Conservation (phyloP, 2,113 vertebrate species). For the Grammomys dolichurus region DNA sequence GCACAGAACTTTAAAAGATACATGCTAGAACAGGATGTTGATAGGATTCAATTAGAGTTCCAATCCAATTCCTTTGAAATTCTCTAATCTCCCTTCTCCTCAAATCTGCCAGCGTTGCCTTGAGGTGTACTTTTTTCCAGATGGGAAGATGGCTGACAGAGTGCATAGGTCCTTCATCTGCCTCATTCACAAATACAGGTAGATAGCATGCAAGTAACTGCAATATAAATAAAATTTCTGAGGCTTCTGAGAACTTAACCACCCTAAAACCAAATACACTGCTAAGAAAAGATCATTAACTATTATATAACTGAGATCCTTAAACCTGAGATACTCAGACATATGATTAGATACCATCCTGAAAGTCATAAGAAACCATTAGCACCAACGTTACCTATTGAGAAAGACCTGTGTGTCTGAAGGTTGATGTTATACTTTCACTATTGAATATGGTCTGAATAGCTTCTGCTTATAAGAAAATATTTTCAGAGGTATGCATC, state of each 20-base stretch:
- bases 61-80: neutral
- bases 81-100: neutral
- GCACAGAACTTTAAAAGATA: constrained; percentile 36
- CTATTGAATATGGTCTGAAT: neutral
- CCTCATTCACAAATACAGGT: neutral
- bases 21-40: neutral
- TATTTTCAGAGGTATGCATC: neutral
- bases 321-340: neutral
- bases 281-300: neutral
- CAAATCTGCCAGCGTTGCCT: neutral
- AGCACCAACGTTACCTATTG: too few species aligned
- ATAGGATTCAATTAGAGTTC: neutral
- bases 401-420: neutral
- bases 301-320: neutral
- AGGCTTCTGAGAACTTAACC: neutral
- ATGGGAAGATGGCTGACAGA: neutral
- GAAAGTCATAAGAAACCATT: neutral
- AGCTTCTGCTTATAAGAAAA: neutral
- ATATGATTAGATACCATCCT: too few species aligned
- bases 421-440: neutral
- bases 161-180: neutral
- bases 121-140: neutral
- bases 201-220: neutral
- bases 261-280: neutral
- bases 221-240: neutral